A percentile compares a stretch with the other conserved stretches of the same genome.
Conservation (phyloP, 2,113 vertebrate species). For the Prunella himalayana region DNA sequence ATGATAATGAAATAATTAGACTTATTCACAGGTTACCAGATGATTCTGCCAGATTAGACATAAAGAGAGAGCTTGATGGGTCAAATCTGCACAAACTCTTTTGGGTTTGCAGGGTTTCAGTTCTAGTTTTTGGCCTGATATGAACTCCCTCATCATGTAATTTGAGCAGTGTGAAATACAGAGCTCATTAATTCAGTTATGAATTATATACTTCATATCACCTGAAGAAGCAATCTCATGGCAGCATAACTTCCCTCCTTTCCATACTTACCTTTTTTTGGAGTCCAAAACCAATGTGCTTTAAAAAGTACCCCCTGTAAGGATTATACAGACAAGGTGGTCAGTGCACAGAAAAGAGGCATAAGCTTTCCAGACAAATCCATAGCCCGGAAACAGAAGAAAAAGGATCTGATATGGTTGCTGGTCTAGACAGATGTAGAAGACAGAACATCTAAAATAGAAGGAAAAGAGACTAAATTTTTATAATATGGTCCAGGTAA, state of each 20-base stretch:
- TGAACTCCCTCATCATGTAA: neutral
- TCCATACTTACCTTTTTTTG: neutral
- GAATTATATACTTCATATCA: neutral
- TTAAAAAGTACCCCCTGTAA: neutral
- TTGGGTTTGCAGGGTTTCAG: neutral
- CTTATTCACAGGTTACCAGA: neutral
- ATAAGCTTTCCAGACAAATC: neutral
- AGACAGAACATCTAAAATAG: neutral
- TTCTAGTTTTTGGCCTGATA: neutral
- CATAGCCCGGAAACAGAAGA: neutral
- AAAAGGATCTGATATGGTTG: neutral
- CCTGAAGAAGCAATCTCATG: neutral
- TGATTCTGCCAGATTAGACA: neutral
- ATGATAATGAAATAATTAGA: neutral
- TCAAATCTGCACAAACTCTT: neutral
- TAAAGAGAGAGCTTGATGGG: neutral
- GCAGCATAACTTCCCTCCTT: neutral
- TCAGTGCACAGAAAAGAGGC: neutral
- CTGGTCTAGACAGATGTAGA: neutral
- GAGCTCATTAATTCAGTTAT: neutral
- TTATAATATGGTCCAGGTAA: neutral
- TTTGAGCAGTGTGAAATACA: neutral
- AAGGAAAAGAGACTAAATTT: neutral
- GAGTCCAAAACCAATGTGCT: neutral
- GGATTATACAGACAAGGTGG: neutral